These are phyloP conservation scores for Lates calcarifer DNA, from an alignment of 2,113 vertebrate species.

Conservation along the genomic window DNA sequence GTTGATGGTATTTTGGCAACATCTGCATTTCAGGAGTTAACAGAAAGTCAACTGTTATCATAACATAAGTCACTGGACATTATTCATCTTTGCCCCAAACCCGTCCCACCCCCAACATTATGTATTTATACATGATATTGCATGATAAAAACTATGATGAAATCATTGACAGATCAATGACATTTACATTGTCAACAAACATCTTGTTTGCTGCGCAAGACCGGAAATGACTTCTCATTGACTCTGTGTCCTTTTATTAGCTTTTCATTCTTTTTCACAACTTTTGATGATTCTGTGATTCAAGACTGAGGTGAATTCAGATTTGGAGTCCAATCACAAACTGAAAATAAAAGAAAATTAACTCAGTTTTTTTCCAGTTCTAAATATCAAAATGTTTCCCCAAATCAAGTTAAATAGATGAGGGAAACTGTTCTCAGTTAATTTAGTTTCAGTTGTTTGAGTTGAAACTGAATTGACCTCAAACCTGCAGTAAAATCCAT, in stretches of 20 bases:
- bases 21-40: conserved; percentile 74
- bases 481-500: conserved; percentile 54
- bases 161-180: conserved; percentile 71
- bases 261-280: conserved; percentile 41
- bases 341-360: conserved; percentile 17
- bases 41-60: conserved; percentile 71
- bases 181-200: conserved; percentile 76
- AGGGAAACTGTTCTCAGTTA: background rate
- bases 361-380: background rate
- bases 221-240: conserved; percentile 57
- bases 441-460: conserved; percentile 19
- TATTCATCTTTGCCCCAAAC: conserved; percentile 41
- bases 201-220: conserved; percentile 51
- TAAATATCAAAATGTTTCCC: conserved; percentile 57
- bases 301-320: conserved; percentile 71
- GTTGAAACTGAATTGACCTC: conserved; percentile 74
- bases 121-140: conserved; percentile 78
- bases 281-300: conserved; percentile 31
- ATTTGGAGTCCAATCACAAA: conserved; percentile 43
- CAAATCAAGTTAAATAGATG: conserved; percentile 39
- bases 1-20: conserved; percentile 73
- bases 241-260: conserved; percentile 53
- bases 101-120: conserved; percentile 50
- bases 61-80: conserved; percentile 74
- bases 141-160: conserved; percentile 76